These are phyloP conservation scores for Hecatera dysodea DNA, from an alignment of 2,888 invertebrate species.

Conservation along the genomic window DNA sequence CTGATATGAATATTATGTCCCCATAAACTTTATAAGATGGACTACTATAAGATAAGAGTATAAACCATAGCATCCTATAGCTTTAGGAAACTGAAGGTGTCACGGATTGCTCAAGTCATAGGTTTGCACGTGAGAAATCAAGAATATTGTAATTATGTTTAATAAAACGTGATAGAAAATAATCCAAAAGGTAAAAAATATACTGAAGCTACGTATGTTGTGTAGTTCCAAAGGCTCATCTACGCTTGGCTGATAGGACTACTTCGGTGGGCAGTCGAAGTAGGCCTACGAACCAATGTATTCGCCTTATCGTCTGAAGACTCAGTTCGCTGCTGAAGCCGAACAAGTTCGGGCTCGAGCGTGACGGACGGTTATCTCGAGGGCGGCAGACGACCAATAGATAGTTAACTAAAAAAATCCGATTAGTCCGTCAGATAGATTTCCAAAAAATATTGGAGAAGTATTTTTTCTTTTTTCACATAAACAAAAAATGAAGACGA, in stretches of 20 bases:
- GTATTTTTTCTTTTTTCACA: no score
- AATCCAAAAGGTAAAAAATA: not conserved
- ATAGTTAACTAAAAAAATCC: no score
- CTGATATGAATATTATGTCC: not conserved
- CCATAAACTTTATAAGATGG: not conserved
- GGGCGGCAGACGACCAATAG: not conserved
- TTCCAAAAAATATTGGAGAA: no score
- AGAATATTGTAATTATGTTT: not conserved
- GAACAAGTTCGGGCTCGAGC: not conserved
- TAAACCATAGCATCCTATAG: slow-evolving; percentile 43
- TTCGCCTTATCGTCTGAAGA: not conserved
- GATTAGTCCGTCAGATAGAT: no score
- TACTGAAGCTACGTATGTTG: not conserved
- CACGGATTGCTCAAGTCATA: slow-evolving; percentile 31
- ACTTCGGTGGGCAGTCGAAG: not conserved
- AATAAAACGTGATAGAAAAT: not conserved
- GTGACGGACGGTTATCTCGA: not conserved
- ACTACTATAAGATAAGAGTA: not conserved
- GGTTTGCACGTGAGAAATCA: slow-evolving; percentile 2
- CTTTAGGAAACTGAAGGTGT: slow-evolving; percentile 38
- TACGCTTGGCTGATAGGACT: not conserved
- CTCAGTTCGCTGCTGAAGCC: not conserved
- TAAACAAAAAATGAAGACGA: no score
- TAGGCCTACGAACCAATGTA: not conserved
- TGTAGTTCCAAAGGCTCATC: not conserved